These are phyloP conservation scores for Dioctria rufipes DNA, from an alignment of 2,888 invertebrate genomes.

Conservation along the genomic window DNA sequence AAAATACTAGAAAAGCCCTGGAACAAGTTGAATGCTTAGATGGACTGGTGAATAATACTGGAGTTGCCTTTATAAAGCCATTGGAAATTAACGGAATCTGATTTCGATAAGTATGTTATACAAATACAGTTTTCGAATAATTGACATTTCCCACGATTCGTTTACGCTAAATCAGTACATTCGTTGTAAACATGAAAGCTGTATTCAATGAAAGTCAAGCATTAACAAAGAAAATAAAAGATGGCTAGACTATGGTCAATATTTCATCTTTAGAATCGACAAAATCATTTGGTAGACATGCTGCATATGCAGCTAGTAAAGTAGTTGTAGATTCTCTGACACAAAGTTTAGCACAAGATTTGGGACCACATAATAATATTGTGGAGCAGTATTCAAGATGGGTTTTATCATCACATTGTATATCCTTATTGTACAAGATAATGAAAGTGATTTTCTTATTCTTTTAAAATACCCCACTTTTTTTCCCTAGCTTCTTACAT, in stretches of 20 bases:
- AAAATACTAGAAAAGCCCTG: slow-evolving; percentile 77
- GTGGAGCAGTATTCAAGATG: no score
- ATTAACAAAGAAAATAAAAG: slow-evolving; percentile 82
- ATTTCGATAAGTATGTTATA: slow-evolving; percentile 80
- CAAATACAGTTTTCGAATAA: no score
- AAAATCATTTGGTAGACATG: slow-evolving; percentile 81
- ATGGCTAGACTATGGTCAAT: slow-evolving; percentile 88
- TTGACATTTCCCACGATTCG: no score
- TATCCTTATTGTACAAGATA: slow-evolving; percentile 74
- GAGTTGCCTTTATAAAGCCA: slow-evolving; percentile 78
- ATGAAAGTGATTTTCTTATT: no score
- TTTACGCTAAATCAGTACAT: slow-evolving; percentile 72
- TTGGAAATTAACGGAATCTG: slow-evolving; percentile 80
- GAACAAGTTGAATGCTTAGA: slow-evolving; percentile 78
- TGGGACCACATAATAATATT: slow-evolving; percentile 76
- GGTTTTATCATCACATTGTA: slow-evolving; percentile 65
- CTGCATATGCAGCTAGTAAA: slow-evolving; percentile 89
- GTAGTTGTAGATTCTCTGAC: slow-evolving; percentile 90
- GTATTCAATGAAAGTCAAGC: slow-evolving; percentile 89
- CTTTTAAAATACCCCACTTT: no score
- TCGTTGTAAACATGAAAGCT: slow-evolving; percentile 88
- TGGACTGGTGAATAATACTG: slow-evolving; percentile 93
- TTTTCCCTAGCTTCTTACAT: no score
- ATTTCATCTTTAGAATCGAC: slow-evolving; percentile 86
- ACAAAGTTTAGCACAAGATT: slow-evolving; percentile 86